A percentile compares a stretch with the other conserved stretches of the same genome.
These are phyloP conservation scores for Caenorhabditis wallacei DNA, from an alignment of 2,888 invertebrate species.

Conservation along the genomic window DNA sequence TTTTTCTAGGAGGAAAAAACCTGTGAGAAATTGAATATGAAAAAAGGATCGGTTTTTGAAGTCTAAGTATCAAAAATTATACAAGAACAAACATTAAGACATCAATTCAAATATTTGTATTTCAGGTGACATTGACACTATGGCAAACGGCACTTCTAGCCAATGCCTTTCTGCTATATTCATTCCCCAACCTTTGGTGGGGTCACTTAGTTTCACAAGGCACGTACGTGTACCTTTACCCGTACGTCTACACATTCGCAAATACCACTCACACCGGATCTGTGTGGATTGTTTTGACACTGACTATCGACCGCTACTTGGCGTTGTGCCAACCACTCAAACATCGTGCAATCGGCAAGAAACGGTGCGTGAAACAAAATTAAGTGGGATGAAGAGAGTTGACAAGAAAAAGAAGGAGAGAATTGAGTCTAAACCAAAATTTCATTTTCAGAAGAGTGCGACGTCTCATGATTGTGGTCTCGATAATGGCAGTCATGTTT, in stretches of 20 bases:
- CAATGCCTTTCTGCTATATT: conserved; percentile 82
- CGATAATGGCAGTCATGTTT: conserved; percentile 79
- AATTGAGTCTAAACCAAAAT: conserved; percentile 9
- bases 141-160: conserved; percentile 82
- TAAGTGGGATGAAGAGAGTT: neutral
- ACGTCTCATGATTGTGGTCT: conserved; percentile 79
- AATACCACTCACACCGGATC: conserved; percentile 82
- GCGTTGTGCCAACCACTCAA: conserved; percentile 81
- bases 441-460: conserved; percentile 78
- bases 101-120: conserved; percentile 6
- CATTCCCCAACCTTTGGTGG: conserved; percentile 78
- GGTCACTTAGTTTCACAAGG: conserved; percentile 71
- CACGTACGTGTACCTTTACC: conserved; percentile 80
- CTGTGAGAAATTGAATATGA: too few species aligned
- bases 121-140: conserved; percentile 80
- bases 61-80: too few species aligned
- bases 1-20: neutral
- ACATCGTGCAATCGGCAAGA: conserved; percentile 81
- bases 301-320: conserved; percentile 82
- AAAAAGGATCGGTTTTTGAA: too few species aligned
- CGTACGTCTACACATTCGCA: conserved; percentile 81
- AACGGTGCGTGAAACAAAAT: conserved; percentile 71
- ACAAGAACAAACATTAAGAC: too few species aligned
- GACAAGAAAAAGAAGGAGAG: neutral
- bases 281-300: conserved; percentile 82